Percentiles rank a stretch among this genome's conserved stretches.
These are phyloP conservation scores for Telmatherina bonti DNA, from an alignment of 2,797 vertebrate species.

Conservation along the genomic window DNA sequence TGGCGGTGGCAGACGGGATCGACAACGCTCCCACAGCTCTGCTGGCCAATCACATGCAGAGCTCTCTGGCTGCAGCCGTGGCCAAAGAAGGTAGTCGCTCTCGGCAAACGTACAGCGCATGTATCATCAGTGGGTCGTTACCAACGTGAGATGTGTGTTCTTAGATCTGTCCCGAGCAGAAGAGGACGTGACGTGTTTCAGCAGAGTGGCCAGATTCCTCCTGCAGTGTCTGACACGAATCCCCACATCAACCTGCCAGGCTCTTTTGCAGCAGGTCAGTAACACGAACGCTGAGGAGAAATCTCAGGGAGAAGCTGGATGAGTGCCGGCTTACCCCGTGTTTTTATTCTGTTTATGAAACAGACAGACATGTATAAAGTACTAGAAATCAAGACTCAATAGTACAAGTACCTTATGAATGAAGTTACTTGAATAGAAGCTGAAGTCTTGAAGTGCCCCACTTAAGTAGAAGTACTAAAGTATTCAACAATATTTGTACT, in stretches of 20 bases:
- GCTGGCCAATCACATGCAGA: conserved; percentile 86
- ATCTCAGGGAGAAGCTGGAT: not conserved
- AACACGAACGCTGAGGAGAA: not conserved
- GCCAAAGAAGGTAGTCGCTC: conserved; percentile 75
- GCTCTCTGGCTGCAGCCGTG: conserved; percentile 77
- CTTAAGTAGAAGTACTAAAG: too few relatives aligned
- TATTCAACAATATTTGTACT: too few relatives aligned
- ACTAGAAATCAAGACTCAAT: too few relatives aligned
- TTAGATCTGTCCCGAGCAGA: conserved; percentile 72
- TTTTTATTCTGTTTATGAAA: not conserved
- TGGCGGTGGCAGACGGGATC: conserved; percentile 81
- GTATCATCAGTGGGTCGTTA: not conserved
- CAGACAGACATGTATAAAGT: too few relatives aligned
- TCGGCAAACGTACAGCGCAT: not conserved
- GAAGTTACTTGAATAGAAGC: too few relatives aligned
- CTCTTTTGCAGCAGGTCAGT: conserved; percentile 83
- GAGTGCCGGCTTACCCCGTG: too few relatives aligned
- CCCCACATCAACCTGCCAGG: conserved; percentile 79
- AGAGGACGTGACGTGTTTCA: conserved; percentile 70
- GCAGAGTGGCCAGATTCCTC: conserved; percentile 77
- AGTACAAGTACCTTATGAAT: too few relatives aligned
- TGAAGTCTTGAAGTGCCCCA: too few relatives aligned
- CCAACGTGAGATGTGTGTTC: conserved; percentile 7
- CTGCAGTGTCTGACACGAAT: conserved; percentile 80
- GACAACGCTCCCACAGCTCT: conserved; percentile 80